These are phyloP conservation scores for Melanotaenia parkinsoni DNA, from an alignment of 2,797 vertebrate species.

Conservation along the genomic window DNA sequence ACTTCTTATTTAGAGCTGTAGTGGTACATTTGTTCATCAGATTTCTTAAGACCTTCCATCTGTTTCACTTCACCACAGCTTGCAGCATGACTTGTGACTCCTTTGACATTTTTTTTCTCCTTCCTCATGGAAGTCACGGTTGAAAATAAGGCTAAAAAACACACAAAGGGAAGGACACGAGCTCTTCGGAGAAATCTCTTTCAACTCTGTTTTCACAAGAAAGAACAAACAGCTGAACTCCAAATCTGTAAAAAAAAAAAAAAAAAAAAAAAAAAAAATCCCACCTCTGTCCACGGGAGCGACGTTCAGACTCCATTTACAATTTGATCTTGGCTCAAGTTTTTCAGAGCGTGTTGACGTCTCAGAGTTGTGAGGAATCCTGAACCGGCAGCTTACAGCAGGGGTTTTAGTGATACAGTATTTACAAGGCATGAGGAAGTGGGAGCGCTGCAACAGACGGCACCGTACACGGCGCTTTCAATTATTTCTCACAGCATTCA, in stretches of 20 bases:
- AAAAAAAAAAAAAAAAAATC: background rate
- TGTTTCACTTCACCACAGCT: conserved; percentile 59
- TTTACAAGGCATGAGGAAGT: conserved; percentile 77
- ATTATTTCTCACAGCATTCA: conserved; percentile 82
- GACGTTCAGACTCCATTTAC: conserved; percentile 47
- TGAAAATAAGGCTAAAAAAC: conserved; percentile 23
- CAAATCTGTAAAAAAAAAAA: conserved; percentile 48
- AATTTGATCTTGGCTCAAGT: conserved; percentile 70
- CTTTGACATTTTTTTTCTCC: conserved; percentile 39
- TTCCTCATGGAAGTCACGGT: conserved; percentile 37
- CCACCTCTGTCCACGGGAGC: conserved; percentile 52
- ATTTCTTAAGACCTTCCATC: conserved; percentile 58
- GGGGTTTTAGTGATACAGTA: conserved; percentile 77
- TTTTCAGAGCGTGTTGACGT: conserved; percentile 62
- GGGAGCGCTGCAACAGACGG: conserved; percentile 71
- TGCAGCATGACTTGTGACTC: conserved; percentile 57
- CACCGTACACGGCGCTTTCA: conserved; percentile 69
- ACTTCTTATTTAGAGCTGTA: conserved; percentile 44
- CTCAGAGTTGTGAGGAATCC: conserved; percentile 68
- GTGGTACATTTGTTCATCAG: conserved; percentile 45
- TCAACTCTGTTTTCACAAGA: conserved; percentile 44
- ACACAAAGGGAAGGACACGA: conserved; percentile 24
- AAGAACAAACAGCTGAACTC: conserved; percentile 55
- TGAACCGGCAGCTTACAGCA: conserved; percentile 62
- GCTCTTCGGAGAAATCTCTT: conserved; percentile 37